These are phyloP conservation scores for Cephalopterus ornatus DNA, from an alignment of 2,113 vertebrate species.

Conservation along the genomic window DNA sequence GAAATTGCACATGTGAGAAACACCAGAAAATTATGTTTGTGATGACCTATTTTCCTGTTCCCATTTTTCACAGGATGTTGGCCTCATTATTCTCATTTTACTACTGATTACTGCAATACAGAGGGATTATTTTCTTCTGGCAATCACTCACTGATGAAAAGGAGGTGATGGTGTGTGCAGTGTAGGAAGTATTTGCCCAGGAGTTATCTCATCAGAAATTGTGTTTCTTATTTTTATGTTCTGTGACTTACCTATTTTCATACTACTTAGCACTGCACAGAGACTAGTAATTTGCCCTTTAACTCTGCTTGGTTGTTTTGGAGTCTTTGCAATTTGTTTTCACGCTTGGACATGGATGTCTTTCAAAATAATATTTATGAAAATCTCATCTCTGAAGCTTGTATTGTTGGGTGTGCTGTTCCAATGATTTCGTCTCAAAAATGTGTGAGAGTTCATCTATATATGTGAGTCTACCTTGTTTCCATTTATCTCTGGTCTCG, in stretches of 20 bases:
- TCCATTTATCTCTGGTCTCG: neutral
- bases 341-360: neutral
- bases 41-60: neutral
- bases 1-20: neutral
- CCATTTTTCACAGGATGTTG: neutral
- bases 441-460: neutral
- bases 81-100: neutral
- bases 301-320: neutral
- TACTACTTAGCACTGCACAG: neutral
- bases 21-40: neutral
- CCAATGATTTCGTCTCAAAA: neutral
- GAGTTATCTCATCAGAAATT: constrained; percentile 1
- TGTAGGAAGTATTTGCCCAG: neutral
- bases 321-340: constrained; percentile 4
- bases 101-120: neutral
- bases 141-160: neutral
- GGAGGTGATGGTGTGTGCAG: neutral
- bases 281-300: constrained; percentile 1
- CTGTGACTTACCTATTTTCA: neutral
- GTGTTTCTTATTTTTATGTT: neutral
- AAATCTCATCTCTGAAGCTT: neutral
- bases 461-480: neutral
- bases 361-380: constrained; percentile 7
- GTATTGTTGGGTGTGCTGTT: neutral
- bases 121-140: neutral